Evolutionary conservation across 2,888 invertebrate genomes (phyloP), one percentile per base, ranked within the genome.

Genomic region (Sesia bembeciformis): DNA sequence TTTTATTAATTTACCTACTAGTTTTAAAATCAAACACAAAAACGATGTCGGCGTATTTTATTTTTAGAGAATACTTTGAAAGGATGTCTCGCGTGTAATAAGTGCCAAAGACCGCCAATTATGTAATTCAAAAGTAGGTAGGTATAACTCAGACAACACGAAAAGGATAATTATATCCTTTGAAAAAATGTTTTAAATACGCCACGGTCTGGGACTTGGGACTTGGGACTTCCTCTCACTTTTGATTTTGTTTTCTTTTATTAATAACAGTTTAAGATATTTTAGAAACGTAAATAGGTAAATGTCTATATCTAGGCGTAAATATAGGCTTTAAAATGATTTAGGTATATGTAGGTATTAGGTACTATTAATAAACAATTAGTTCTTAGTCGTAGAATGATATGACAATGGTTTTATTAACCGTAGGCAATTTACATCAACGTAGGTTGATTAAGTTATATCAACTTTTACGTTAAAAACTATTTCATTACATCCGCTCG

Each of bases 41-140:
- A 23, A 1, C 23, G 23, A 23, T 23, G 23, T 1, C 23, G 23
- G 23, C 23, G 4, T 7, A 7, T 2, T 4, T 1, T 43, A 43
- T 43, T n/a, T 6, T 4, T 43, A 5, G 7, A 46, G 46, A 23
- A 23, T 8, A 46, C 46, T 46, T n/a, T 46, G 46, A 67, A 74
- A 69, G 68, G 67, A 67, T 72, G 76, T 75, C 71, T 74, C 68
- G 56, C 54, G 58, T 70, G 64, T 76, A 76, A 76, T 78, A 78
- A 72, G 65, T 71, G 62, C 60, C 63, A 62, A 62, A 65, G 72
- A 74, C 73, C 72, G 63, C 66, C 79, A 81, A 79, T 81, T 80
- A 81, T 75, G 68, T 70, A 64, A 63, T 66, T 71, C 68, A 61
- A 70, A 76, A 76, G 68, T 23, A 23, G 23, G 23, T 75, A 79